These are phyloP conservation scores for Hiodon tergisus DNA, from an alignment of 2,113 vertebrate genomes.

Conservation along the genomic window DNA sequence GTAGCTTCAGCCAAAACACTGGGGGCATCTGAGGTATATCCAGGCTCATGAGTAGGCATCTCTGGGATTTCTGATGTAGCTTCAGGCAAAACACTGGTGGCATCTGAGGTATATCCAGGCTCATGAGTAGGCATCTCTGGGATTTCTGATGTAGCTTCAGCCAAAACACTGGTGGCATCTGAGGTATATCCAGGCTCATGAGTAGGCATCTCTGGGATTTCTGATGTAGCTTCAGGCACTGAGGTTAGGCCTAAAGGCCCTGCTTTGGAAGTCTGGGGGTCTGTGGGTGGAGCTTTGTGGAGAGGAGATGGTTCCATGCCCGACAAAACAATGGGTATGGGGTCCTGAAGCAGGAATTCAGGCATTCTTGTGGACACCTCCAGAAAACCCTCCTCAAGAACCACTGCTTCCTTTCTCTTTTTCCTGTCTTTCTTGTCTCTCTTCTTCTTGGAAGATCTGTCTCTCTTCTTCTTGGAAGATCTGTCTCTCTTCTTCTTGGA, in stretches of 20 bases:
- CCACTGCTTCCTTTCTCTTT: slow-evolving; percentile 62
- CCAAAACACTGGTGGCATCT: slow-evolving; percentile 27
- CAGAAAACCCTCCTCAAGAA: slow-evolving; percentile 48
- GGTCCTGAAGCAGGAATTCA: slow-evolving; percentile 42
- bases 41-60: slow-evolving; percentile 44
- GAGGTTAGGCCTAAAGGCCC: background rate
- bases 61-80: slow-evolving; percentile 26
- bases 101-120: slow-evolving; percentile 37
- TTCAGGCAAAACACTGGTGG: slow-evolving; percentile 16
- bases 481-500: slow-evolving; percentile 67
- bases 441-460: slow-evolving; percentile 56
- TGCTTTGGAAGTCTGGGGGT: background rate
- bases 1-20: slow-evolving; percentile 6
- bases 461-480: slow-evolving; percentile 65
- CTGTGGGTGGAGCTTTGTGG: slow-evolving; percentile 1
- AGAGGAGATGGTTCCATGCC: slow-evolving; percentile 24
- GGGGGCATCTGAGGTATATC: slow-evolving; percentile 34
- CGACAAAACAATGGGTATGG: slow-evolving; percentile 36
- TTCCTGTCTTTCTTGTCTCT: slow-evolving; percentile 67
- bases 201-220: slow-evolving; percentile 45
- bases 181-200: slow-evolving; percentile 35
- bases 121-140: slow-evolving; percentile 45
- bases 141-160: slow-evolving; percentile 9
- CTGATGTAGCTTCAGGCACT: no score
- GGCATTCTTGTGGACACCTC: slow-evolving; percentile 43